Evolutionary conservation across 2,888 invertebrate species (phyloP).

Genomic region (Tipula confusa): DNA sequence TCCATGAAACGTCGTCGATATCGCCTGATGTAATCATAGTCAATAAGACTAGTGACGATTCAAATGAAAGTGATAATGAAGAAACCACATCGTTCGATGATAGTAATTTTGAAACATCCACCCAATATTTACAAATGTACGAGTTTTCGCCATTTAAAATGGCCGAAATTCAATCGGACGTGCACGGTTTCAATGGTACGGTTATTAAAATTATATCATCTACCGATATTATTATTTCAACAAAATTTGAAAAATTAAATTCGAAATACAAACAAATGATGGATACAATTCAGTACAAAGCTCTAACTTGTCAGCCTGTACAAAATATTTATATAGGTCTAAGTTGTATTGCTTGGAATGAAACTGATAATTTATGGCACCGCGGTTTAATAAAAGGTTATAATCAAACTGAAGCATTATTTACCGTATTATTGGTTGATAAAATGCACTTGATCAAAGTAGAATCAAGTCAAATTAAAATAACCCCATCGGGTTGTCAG

Average conservation of each 20-base stretch:
- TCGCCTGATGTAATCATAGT: not conserved
- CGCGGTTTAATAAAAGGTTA: constrained; percentile 60
- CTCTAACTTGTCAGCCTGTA: constrained; percentile 49
- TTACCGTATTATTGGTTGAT: constrained; percentile 68
- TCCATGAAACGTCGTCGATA: not conserved
- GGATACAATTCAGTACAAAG: constrained; percentile 52
- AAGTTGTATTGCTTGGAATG: constrained; percentile 61
- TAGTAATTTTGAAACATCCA: constrained; percentile 13
- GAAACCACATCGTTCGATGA: not conserved
- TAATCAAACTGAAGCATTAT: constrained; percentile 47
- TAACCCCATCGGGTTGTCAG: constrained; percentile 53
- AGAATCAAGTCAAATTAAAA: constrained; percentile 50
- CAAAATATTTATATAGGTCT: constrained; percentile 51
- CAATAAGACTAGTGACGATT: not conserved
- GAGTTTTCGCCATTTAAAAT: constrained; percentile 39
- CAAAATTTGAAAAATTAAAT: constrained; percentile 45
- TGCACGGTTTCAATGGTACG: constrained; percentile 42
- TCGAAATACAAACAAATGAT: constrained; percentile 52
- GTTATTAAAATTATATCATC: constrained; percentile 41
- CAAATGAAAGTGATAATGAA: not conserved
- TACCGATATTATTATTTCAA: constrained; percentile 43
- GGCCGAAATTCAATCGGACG: constrained; percentile 39
- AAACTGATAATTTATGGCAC: constrained; percentile 63
- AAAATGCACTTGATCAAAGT: constrained; percentile 64
- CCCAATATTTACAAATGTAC: not conserved